Evolutionary conservation across 1,140 invertebrate species (phyloP).

Genomic region (Drosophila nannoptera): DNA sequence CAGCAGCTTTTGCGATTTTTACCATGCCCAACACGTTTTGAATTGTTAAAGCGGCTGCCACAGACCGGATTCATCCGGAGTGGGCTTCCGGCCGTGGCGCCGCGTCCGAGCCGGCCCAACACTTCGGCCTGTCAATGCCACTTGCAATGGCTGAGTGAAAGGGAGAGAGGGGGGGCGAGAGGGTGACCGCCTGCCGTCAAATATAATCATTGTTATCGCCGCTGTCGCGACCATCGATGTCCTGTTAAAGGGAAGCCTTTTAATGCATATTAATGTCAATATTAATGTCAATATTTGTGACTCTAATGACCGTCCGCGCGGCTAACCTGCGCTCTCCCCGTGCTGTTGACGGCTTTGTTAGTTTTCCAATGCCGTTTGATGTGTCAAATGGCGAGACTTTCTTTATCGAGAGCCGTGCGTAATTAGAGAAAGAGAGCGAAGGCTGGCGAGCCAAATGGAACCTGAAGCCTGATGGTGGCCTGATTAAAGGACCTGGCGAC

Average conservation of each 20-base stretch:
- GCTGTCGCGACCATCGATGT: conserved; percentile 62
- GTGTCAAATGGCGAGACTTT: conserved; percentile 52
- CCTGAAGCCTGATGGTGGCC: conserved; percentile 20
- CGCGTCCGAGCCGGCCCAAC: conserved; percentile 20
- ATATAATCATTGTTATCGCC: conserved; percentile 52
- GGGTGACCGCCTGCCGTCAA: conserved; percentile 16
- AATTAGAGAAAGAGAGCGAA: conserved; percentile 59
- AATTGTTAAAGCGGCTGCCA: conserved; percentile 52
- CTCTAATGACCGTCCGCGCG: conserved; percentile 61
- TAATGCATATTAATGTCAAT: conserved; percentile 78
- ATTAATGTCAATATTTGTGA: conserved; percentile 74
- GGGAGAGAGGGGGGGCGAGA: background rate
- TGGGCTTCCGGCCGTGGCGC: conserved; percentile 37
- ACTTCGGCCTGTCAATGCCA: conserved; percentile 33
- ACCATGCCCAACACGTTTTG: conserved; percentile 64
- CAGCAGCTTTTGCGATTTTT: conserved; percentile 34
- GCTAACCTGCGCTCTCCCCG: conserved; percentile 9
- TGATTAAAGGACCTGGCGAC: conserved; percentile 67
- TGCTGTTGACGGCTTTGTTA: conserved; percentile 64
- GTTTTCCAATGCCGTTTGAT: conserved; percentile 55
- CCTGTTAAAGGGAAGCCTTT: conserved; percentile 66
- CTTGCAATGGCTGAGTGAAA: conserved; percentile 49
- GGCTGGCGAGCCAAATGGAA: background rate
- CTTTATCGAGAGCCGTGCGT: conserved; percentile 53
- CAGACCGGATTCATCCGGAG: conserved; percentile 23